Evolutionary conservation across 2,797 vertebrate species (phyloP), one percentile per base, ranked within the genome.

Genomic region (Microcaecilia unicolor): DNA sequence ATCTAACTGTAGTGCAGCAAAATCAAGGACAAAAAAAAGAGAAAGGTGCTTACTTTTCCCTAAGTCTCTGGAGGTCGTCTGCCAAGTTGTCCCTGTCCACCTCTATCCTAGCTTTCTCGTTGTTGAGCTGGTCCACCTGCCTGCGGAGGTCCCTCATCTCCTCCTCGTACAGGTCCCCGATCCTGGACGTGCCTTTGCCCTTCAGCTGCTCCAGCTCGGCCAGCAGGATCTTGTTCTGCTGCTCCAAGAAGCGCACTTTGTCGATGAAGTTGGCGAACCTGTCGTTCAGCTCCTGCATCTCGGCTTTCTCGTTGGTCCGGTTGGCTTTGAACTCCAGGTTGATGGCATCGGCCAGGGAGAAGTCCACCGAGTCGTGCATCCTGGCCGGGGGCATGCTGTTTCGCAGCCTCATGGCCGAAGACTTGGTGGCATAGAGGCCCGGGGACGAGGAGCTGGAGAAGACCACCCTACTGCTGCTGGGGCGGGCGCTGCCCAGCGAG

Each of bases 231-330:
- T 96, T 95, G 71, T 98, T 98, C 78, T 93, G 92, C 79, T 98
- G 94, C 79, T 98, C 95, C 56, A 98, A 28, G 60, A 90, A 87
- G 11, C 91, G 88, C 43, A 98, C 93, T 69, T 96, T 97, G 37
- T 98, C 94, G 49, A 96, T 93, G 84, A 95, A 98, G 78, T 59
- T 93, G 63, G 88, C 91, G 66, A 98, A 97, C 63, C 93, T 88
- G 82, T 98, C 92, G 26, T 97, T 97, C 25, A 98, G 86, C 40
- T 91, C 89, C 70, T 93, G 90, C 86, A 94, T 87, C 82, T 97
- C 93, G 34, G 78, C 91, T 40, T 94, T 97, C 71, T 97, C 92
- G 35, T 82, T 93, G 66, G 88, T 90, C 61, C 90, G 87, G 51
- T 86, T 92, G 34, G 83, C 63, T 41, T 91, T 89, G 71, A 93